Evolutionary conservation across 2,888 invertebrate genomes (phyloP), one percentile per base, ranked within the genome.

Genomic region (Hymenopus coronatus): DNA sequence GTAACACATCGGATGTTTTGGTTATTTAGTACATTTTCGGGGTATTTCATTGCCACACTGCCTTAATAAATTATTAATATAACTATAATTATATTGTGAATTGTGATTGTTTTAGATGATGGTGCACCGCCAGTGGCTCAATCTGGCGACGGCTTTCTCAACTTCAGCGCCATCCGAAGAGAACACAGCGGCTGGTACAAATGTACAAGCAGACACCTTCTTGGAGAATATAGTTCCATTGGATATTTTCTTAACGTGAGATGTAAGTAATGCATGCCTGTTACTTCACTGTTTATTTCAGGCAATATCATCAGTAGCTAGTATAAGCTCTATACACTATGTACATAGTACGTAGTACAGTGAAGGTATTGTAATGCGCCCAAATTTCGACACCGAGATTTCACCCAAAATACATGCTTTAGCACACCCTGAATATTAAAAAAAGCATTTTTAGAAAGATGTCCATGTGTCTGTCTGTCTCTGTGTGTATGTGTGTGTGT

Each of bases 141-240:
- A 93, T 95, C 95, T 90, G 95, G 95, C 88, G 96, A 96, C 92
- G 97, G 98, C 89, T 97, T 96, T 93, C 95, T 98, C 90, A 98
- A 98, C 94, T 98, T 98, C 94, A 96, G 96, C 88, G 95, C 96
- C 91, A 96, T 98, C 92, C 94, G 95, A 88, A 94, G 96, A 87
- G 96, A 96, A 91, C 97, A 98, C 94, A 97, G 97, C 89, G 98
- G 98, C 92, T 98, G 98, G 98, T 98, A 98, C 94, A 97, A 98
- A 93, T 98, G 98, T 94, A 96, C 97, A 88, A 97, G 98, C 89
- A 94, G 96, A 87, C 98, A 98, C 94, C 95, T 96, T 91, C 95
- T 97, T 92, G 96, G 97, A 70, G 96, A 97, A 93, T 98, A 97
- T 94, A 97, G 97, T 90, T 97, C 97, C 92, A 98, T 98, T 92